A percentile compares a stretch with the other conserved stretches of the same genome.
Evolutionary conservation across 2,797 vertebrate genomes (phyloP).

Genomic region (Bovichtus diacanthus): DNA sequence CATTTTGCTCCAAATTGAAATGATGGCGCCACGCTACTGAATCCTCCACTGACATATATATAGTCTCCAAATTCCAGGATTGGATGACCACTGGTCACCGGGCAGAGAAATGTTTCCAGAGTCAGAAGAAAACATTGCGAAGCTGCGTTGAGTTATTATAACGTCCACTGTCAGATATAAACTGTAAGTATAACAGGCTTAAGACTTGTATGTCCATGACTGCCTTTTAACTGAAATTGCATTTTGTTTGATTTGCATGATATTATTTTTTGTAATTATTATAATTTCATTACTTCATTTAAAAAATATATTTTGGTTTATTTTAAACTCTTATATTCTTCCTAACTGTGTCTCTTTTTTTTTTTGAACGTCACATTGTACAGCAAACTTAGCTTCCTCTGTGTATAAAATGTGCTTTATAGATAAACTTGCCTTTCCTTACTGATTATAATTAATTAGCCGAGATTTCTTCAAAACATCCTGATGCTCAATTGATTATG

Average conservation of each 20-base stretch:
- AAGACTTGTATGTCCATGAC: background rate
- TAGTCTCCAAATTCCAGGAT: too few species aligned
- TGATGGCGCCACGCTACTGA: background rate
- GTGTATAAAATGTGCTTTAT: background rate
- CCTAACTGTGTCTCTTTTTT: background rate
- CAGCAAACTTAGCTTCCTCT: background rate
- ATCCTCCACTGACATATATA: background rate
- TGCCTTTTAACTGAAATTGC: background rate
- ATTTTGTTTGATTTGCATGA: background rate
- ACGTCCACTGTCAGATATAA: background rate
- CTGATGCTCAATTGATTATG: background rate
- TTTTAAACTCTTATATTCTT: too few species aligned
- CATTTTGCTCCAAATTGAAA: background rate
- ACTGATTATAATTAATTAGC: background rate
- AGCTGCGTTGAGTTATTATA: background rate
- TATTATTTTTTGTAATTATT: background rate
- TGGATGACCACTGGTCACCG: too few species aligned
- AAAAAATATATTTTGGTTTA: too few species aligned
- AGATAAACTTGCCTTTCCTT: background rate
- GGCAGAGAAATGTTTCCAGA: too few species aligned
- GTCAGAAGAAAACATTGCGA: background rate
- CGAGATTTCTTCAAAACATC: too few species aligned
- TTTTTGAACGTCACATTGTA: background rate
- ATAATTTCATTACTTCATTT: too few species aligned
- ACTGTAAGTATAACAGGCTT: too few species aligned